Conservation (phyloP, 2,113 vertebrate genomes). For the Labrus mixtus region DNA sequence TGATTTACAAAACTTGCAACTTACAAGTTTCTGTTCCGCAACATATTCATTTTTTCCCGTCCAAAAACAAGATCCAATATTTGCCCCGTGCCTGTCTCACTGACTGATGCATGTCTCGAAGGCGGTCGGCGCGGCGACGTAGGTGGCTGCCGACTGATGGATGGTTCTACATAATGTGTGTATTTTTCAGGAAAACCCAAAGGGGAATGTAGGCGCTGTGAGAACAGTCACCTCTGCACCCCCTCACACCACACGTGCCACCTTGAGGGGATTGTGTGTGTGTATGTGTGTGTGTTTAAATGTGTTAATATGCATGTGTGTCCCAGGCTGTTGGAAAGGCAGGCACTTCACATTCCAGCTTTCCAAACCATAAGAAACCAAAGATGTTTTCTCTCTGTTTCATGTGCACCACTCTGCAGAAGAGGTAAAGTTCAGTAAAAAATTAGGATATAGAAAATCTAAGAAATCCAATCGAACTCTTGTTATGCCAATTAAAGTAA, state of each 20-base stretch:
- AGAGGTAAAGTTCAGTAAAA: too few relatives aligned
- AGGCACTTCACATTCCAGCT: conserved; percentile 47
- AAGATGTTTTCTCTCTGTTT: conserved; percentile 43
- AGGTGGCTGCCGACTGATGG: conserved; percentile 35
- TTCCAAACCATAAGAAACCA: conserved; percentile 41
- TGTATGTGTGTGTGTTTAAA: neutral
- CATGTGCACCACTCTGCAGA: too few relatives aligned
- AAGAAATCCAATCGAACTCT: too few relatives aligned
- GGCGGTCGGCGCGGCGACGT: neutral
- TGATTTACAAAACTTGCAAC: too few relatives aligned
- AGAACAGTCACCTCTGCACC: conserved; percentile 30
- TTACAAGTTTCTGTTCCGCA: too few relatives aligned
- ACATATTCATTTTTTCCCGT: too few relatives aligned
- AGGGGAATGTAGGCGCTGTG: neutral
- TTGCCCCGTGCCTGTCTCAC: neutral
- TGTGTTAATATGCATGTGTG: neutral
- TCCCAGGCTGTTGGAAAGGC: conserved; percentile 22
- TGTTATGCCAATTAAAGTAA: too few relatives aligned
- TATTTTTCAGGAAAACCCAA: conserved; percentile 38
- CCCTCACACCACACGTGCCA: conserved; percentile 37
- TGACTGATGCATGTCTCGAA: conserved; percentile 5
- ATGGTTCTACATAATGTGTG: conserved; percentile 11
- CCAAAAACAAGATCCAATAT: neutral
- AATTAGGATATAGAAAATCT: too few relatives aligned
- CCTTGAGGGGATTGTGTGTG: conserved; percentile 8